phyloP scores from a whole-genome alignment of 2,888 invertebrate genomes.

The Agapetus fuscipes region DNA sequence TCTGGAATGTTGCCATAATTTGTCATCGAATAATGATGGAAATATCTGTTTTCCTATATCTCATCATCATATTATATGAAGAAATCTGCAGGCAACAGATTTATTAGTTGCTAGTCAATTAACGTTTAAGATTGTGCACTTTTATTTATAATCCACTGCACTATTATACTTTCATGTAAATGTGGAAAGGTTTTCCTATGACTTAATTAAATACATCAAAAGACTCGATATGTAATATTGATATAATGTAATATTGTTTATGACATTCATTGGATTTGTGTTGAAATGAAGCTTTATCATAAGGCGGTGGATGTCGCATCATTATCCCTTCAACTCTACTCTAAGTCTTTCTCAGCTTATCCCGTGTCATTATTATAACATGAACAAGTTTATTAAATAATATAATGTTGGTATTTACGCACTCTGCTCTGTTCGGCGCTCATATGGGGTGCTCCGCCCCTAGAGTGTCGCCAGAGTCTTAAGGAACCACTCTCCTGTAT shows the following conservation, averaged over 20 bases:
- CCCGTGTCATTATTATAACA: constrained; percentile 44
- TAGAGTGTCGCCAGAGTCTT: constrained; percentile 18
- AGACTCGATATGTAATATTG: neutral
- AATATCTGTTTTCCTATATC: constrained; percentile 7
- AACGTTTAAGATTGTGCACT: constrained; percentile 50
- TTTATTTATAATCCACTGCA: constrained; percentile 51
- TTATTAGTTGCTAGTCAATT: constrained; percentile 44
- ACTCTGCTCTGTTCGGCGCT: constrained; percentile 4
- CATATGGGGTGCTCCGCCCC: constrained; percentile 12
- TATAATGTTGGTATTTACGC: constrained; percentile 9
- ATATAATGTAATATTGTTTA: neutral
- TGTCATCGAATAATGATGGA: constrained; percentile 7
- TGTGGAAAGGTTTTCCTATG: neutral
- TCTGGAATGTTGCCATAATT: constrained; percentile 8
- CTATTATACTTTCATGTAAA: constrained; percentile 31
- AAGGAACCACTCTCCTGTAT: too few species aligned
- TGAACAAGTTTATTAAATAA: too few species aligned
- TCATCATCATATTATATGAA: constrained; percentile 8
- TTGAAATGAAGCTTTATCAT: neutral
- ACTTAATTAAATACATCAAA: neutral
- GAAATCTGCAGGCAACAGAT: constrained; percentile 50
- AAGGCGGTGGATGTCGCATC: neutral
- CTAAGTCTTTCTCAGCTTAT: constrained; percentile 37
- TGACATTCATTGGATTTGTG: neutral
- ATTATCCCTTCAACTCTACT: neutral